Percentiles rank a stretch among this genome's conserved stretches.
These are phyloP conservation scores for Sylvietta virens DNA, from an alignment of 2,113 vertebrate genomes.

Conservation along the genomic window DNA sequence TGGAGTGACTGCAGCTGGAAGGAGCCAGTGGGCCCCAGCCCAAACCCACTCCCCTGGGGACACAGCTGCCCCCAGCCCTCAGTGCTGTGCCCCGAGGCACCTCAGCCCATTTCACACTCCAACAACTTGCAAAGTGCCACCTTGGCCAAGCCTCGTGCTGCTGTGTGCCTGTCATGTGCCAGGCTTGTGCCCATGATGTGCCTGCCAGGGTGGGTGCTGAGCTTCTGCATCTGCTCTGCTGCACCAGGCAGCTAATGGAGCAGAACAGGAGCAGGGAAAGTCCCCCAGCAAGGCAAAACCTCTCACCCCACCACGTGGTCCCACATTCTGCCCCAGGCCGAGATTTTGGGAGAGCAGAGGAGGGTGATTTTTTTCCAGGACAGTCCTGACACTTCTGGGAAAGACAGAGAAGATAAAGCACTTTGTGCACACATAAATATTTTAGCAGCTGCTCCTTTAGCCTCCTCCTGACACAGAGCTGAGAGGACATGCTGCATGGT, in stretches of 20 bases:
- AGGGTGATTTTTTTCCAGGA: background rate
- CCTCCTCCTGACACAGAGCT: accelerated
- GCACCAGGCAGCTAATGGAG: accelerated
- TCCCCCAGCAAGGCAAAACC: background rate
- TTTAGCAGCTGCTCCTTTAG: background rate
- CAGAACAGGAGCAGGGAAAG: background rate
- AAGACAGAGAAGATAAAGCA: background rate
- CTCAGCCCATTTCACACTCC: constrained; percentile 20
- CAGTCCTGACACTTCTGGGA: background rate
- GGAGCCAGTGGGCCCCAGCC: background rate
- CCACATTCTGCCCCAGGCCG: background rate
- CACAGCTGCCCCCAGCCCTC: background rate
- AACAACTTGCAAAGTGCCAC: background rate
- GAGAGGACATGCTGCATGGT: background rate
- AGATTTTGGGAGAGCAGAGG: background rate
- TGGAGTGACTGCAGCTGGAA: background rate
- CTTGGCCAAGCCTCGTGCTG: background rate
- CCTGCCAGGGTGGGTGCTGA: background rate
- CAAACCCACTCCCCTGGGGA: background rate
- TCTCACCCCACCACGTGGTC: background rate
- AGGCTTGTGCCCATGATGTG: background rate
- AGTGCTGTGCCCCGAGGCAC: accelerated
- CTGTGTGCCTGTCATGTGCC: background rate
- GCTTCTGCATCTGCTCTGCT: accelerated
- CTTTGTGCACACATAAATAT: background rate